These are phyloP conservation scores for Cervus canadensis DNA, from an alignment of 2,113 vertebrate genomes.

Conservation along the genomic window DNA sequence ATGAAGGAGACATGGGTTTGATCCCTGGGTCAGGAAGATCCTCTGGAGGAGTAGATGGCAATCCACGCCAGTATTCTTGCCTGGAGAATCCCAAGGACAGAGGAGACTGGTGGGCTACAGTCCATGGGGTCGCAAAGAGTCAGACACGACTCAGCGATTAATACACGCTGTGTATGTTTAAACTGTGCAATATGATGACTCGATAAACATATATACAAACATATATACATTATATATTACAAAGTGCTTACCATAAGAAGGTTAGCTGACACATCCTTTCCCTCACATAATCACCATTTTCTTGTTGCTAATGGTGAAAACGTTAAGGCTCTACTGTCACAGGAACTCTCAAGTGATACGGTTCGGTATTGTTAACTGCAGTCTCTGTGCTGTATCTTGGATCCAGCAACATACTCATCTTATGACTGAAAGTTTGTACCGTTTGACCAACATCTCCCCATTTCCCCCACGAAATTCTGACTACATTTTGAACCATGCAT, in stretches of 20 bases:
- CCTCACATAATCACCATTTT: not conserved
- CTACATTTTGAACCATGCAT: not conserved
- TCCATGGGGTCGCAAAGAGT: not conserved
- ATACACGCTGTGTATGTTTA: not conserved
- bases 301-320: not conserved
- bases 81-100: not conserved
- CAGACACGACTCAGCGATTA: accelerated
- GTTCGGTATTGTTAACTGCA: not conserved
- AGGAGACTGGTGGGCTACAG: not conserved
- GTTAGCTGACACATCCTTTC: not conserved
- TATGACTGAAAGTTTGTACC: not conserved
- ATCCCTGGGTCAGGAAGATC: not conserved
- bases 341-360: not conserved
- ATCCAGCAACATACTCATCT: not conserved
- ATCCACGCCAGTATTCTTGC: not conserved
- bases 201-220: not conserved
- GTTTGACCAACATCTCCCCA: not conserved
- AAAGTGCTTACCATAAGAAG: not conserved
- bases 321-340: not conserved
- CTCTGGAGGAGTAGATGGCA: not conserved
- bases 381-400: not conserved
- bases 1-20: not conserved
- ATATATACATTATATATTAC: not conserved
- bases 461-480: not conserved
- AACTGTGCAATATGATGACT: not conserved